phyloP scores from a whole-genome alignment of 2,797 vertebrate genomes.

The Oophaga sylvatica region DNA sequence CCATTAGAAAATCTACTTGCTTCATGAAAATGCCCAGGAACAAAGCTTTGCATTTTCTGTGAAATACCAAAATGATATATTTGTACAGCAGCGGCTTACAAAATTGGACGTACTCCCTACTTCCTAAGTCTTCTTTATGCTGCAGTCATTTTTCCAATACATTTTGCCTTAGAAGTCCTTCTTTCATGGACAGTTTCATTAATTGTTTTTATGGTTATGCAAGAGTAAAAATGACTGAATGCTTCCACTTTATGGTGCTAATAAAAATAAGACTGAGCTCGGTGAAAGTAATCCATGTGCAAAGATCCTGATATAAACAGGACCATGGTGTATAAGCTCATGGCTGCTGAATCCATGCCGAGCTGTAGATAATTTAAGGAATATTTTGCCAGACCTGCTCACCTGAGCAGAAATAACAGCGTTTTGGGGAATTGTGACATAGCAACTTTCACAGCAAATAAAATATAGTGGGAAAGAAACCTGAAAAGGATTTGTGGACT shows the following conservation, averaged over 20 bases:
- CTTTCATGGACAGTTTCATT: conserved; percentile 7
- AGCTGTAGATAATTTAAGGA: background rate
- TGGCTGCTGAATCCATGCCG: background rate
- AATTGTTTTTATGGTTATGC: conserved; percentile 9
- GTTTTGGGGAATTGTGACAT: conserved; percentile 35
- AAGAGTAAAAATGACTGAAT: conserved; percentile 23
- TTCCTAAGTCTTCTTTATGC: background rate
- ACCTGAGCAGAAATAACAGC: conserved; percentile 27
- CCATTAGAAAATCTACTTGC: background rate
- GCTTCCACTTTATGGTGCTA: background rate
- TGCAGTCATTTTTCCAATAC: background rate
- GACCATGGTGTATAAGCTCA: background rate
- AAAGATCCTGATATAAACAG: background rate
- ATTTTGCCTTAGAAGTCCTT: background rate
- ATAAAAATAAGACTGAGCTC: background rate
- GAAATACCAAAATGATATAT: background rate
- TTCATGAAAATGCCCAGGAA: background rate
- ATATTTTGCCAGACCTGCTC: conserved; percentile 8
- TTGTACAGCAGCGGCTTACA: background rate
- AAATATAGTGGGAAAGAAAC: conserved; percentile 39
- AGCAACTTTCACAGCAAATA: conserved; percentile 43
- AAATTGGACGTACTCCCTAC: background rate
- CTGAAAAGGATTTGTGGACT: conserved; percentile 37
- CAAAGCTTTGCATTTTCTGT: background rate
- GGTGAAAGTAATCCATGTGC: background rate